Evolutionary conservation across 2,888 invertebrate species (phyloP).

Genomic region (Limenitis camilla): DNA sequence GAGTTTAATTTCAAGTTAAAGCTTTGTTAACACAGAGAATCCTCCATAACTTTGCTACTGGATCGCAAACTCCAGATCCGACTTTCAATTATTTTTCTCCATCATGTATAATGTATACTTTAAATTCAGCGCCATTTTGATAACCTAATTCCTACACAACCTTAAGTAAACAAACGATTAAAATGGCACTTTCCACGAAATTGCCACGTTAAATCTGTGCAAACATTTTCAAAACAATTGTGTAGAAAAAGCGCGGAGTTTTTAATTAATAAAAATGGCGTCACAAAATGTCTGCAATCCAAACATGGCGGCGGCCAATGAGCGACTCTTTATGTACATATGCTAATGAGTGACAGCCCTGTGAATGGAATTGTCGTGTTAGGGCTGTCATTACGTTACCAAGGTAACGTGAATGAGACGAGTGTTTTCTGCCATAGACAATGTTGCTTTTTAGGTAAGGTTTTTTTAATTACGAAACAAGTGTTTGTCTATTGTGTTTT

Average conservation of each 20-base stretch:
- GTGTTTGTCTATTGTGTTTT: constrained; percentile 1
- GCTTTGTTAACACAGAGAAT: too few species aligned
- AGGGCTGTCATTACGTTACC: constrained; percentile 59
- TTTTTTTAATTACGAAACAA: constrained; percentile 17
- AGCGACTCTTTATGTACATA: constrained; percentile 62
- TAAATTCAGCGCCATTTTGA: background rate
- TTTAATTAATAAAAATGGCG: constrained; percentile 69
- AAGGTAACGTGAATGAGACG: constrained; percentile 38
- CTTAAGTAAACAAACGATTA: constrained; percentile 18
- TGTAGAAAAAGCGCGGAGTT: constrained; percentile 36
- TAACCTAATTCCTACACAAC: constrained; percentile 13
- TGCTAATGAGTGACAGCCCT: constrained; percentile 69
- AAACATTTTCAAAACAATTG: constrained; percentile 44
- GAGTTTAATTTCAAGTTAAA: too few species aligned
- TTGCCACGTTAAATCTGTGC: constrained; percentile 26
- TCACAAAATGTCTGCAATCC: constrained; percentile 52
- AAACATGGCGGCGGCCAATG: constrained; percentile 57
- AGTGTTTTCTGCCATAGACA: constrained; percentile 42
- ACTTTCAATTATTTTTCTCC: too few species aligned
- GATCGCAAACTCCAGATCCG: too few species aligned
- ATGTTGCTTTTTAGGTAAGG: constrained; percentile 27
- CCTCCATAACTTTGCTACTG: too few species aligned
- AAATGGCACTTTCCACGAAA: constrained; percentile 15
- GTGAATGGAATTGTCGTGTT: constrained; percentile 71
- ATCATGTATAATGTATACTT: background rate